A percentile compares a stretch with the other conserved stretches of the same genome.
phyloP scores from a whole-genome alignment of 2,888 invertebrate species.

The Oasisia sp. region DNA sequence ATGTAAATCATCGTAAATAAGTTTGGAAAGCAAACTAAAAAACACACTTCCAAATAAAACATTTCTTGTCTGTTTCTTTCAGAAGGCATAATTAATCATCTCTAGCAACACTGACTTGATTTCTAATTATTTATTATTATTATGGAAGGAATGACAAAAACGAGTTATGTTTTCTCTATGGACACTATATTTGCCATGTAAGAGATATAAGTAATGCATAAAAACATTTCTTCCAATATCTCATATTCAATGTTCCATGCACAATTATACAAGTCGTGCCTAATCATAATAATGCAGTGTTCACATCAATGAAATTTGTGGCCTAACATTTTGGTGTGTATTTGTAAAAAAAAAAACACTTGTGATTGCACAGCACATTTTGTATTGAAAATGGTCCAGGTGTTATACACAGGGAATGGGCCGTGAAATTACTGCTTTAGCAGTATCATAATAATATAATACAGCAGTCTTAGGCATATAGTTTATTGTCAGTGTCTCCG shows the following conservation, averaged over 20 bases:
- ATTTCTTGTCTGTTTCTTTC: background rate
- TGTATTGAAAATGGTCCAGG: background rate
- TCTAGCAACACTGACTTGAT: too few relatives aligned
- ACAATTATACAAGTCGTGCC: background rate
- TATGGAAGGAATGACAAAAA: background rate
- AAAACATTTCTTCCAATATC: background rate
- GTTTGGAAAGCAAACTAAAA: background rate
- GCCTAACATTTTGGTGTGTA: background rate
- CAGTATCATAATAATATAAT: too few relatives aligned
- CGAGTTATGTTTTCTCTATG: background rate
- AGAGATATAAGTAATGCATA: background rate
- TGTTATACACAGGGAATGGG: background rate
- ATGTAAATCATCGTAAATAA: background rate
- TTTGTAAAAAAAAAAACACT: too few relatives aligned
- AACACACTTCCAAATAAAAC: background rate
- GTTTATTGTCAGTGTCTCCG: too few relatives aligned
- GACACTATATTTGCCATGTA: background rate
- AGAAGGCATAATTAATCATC: background rate
- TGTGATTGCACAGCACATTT: background rate
- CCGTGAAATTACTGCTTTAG: too few relatives aligned
- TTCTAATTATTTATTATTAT: too few relatives aligned
- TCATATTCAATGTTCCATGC: background rate
- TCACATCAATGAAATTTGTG: background rate
- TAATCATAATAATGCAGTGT: too few relatives aligned
- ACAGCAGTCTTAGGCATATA: too few relatives aligned